Base-by-base conservation (phyloP, 2,113 vertebrate genomes). In the Cranoglanis bouderius region DNA sequence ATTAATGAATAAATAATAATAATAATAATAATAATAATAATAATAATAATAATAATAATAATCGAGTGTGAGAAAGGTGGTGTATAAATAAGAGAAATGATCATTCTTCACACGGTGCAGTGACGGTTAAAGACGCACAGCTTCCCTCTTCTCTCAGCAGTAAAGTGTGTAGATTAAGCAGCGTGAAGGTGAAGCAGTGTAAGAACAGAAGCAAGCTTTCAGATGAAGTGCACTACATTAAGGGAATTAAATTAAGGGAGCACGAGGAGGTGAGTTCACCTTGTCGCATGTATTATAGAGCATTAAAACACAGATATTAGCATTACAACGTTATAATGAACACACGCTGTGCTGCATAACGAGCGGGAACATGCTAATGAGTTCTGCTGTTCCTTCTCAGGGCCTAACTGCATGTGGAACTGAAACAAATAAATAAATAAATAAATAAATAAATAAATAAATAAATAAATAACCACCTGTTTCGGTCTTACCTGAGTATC, bases 151-250 rank as follows among this genome's bases (percentile, higher is more conserved):
- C 63, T 67, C 59, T 61, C 5, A 3, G 26, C 63, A 32, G 35
- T 72, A 21, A 72, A 19, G 70, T 21, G 70, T 40, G 38, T 18
- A 2, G 16, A 21, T 72, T 14, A 32, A 5, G 4, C 63, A 67
- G 63, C 63, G 13, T 67, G n/a, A 32, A 67, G 63, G n/a, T 67
- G 63, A 67, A 67, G 63, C 63, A 32, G 63, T 32, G 63, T 32
- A 67, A 32, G n/a, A 26, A 57, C 59, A 14, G 12, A 1, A n/a
- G 3, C 12, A 9, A 2, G 70, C 32, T 72, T 38, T 38, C 70
- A 38, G 70, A 72, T 19, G 35, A 72, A 72, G 16, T 55, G 46
- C 86, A 88, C 86, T 85, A 53, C 88, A 85, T 85, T 72, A 88
- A 77, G 24, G 61, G 29, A 40, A 74, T 74, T 74, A 9, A 74